phyloP scores from a whole-genome alignment of 2,888 invertebrate species.

The Habroteleia sp. region DNA sequence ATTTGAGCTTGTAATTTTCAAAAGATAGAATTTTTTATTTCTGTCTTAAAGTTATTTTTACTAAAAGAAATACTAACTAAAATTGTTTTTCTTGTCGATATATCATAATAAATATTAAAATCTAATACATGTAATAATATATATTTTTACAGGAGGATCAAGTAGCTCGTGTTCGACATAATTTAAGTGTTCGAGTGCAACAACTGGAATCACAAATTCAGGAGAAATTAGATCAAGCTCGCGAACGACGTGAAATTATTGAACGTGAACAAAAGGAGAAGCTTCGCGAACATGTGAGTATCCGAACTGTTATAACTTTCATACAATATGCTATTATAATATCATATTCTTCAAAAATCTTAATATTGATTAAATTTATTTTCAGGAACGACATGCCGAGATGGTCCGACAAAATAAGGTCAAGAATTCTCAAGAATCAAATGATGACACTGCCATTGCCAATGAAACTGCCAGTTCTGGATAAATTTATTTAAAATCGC shows the following conservation, averaged over 20 bases:
- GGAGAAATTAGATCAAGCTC: conserved; percentile 86
- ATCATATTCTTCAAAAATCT: no score
- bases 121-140: no score
- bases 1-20: no score
- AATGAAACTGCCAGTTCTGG: conserved; percentile 86
- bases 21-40: no score
- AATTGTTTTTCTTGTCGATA: no score
- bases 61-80: no score
- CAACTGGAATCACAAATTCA: conserved; percentile 87
- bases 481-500: conserved; percentile 77
- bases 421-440: conserved; percentile 84
- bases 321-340: no score
- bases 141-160: conserved; percentile 93
- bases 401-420: conserved; percentile 93
- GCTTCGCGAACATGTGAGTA: conserved; percentile 88
- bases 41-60: neutral
- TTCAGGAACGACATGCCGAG: conserved; percentile 94
- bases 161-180: conserved; percentile 86
- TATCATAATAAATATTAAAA: no score
- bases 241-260: conserved; percentile 87
- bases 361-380: conserved; percentile 42
- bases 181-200: conserved; percentile 86
- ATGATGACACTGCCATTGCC: conserved; percentile 77
- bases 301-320: no score
- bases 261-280: conserved; percentile 90